phyloP scores from a whole-genome alignment of 1,140 invertebrate genomes.

The Saccostrea glomerata region DNA sequence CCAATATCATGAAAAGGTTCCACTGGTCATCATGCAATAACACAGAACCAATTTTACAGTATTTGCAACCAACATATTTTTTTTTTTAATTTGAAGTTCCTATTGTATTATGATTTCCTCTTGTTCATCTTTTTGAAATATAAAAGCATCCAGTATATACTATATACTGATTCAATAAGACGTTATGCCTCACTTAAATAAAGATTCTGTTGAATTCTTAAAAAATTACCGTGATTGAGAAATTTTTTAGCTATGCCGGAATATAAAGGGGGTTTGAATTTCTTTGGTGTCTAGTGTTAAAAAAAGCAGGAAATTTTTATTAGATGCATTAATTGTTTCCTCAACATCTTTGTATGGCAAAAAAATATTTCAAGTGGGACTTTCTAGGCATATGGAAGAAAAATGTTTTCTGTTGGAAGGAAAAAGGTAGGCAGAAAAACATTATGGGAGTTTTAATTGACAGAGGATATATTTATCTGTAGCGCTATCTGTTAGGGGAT shows the following conservation, averaged over 20 bases:
- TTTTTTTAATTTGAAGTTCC: too few relatives aligned
- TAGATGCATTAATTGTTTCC: slow-evolving; percentile 3
- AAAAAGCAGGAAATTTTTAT: not conserved
- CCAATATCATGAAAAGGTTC: too few relatives aligned
- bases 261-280: not conserved
- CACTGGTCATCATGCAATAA: too few relatives aligned
- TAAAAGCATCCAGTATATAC: not conserved
- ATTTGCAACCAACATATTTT: too few relatives aligned
- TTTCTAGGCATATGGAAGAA: not conserved
- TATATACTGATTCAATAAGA: not conserved
- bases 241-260: not conserved
- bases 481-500: not conserved
- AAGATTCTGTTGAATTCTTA: not conserved
- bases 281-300: not conserved
- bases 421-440: not conserved
- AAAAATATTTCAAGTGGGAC: not conserved
- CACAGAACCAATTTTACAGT: too few relatives aligned
- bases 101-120: too few relatives aligned
- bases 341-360: not conserved
- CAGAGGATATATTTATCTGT: not conserved
- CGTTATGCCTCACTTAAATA: not conserved
- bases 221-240: not conserved
- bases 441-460: not conserved
- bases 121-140: too few relatives aligned
- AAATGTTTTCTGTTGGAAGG: not conserved